A percentile compares a stretch with the other conserved stretches of the same genome.
Conservation (phyloP, 1,140 invertebrate genomes). For the Belonocnema kinseyi region DNA sequence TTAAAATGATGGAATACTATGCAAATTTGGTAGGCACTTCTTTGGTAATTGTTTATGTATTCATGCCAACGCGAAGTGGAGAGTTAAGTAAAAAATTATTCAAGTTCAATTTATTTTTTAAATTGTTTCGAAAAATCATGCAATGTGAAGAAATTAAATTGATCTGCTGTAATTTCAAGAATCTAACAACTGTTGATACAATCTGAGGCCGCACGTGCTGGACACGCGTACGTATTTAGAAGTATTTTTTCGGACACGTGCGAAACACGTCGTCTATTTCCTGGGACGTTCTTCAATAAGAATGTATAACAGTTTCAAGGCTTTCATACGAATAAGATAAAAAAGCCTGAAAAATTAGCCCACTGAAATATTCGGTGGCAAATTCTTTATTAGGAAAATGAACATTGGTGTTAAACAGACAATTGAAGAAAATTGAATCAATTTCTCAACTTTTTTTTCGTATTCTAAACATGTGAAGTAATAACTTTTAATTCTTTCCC, state of each 20-base stretch:
- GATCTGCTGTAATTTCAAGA: background rate
- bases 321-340: slow-evolving; percentile 13
- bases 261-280: slow-evolving; percentile 52
- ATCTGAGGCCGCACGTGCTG: slow-evolving; percentile 44
- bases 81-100: background rate
- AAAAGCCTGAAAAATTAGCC: background rate
- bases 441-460: too few relatives aligned
- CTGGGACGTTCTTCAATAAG: slow-evolving; percentile 38
- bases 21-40: too few relatives aligned
- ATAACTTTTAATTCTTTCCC: too few relatives aligned
- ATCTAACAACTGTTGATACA: slow-evolving; percentile 41
- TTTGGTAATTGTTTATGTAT: too few relatives aligned
- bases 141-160: slow-evolving; percentile 42
- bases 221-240: slow-evolving; percentile 63
- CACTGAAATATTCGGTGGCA: background rate
- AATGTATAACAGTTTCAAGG: slow-evolving; percentile 8
- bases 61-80: slow-evolving; percentile 2
- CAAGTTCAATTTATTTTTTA: slow-evolving; percentile 13
- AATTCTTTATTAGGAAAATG: background rate
- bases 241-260: slow-evolving; percentile 52
- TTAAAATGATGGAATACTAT: too few relatives aligned
- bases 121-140: slow-evolving; percentile 45
- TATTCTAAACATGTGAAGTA: too few relatives aligned
- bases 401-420: background rate
- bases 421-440: too few relatives aligned